Evolutionary conservation across 2,888 invertebrate genomes (phyloP).

Genomic region (Agonopterix arenella): DNA sequence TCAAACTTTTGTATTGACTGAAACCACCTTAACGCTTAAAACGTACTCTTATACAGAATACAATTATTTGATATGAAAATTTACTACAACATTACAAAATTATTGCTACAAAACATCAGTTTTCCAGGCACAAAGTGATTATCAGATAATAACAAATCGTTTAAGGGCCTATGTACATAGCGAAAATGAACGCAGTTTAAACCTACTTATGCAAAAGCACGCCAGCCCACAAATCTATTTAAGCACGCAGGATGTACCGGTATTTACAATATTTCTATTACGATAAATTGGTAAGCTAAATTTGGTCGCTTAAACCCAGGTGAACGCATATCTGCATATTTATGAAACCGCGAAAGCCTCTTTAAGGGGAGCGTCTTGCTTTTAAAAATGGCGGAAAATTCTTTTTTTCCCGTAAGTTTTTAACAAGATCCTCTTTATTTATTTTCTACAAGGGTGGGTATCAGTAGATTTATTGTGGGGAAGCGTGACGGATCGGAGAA

Average conservation of each 20-base stretch:
- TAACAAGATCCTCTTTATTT: slow-evolving; percentile 75
- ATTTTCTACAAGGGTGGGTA: slow-evolving; percentile 57
- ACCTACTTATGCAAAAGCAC: slow-evolving; percentile 67
- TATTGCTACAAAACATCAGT: slow-evolving; percentile 1
- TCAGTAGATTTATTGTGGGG: slow-evolving; percentile 56
- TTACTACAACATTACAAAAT: background rate
- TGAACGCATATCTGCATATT: slow-evolving; percentile 75
- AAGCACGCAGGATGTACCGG: slow-evolving; percentile 54
- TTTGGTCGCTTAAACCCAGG: slow-evolving; percentile 69
- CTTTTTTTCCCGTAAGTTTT: slow-evolving; percentile 63
- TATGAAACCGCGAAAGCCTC: slow-evolving; percentile 65
- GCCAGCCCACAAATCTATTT: slow-evolving; percentile 62
- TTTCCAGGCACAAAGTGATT: slow-evolving; percentile 28
- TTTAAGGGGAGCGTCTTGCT: slow-evolving; percentile 62
- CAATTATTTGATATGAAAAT: background rate
- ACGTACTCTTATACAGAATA: too few species aligned
- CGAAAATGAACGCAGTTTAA: slow-evolving; percentile 37
- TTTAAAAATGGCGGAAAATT: slow-evolving; percentile 68
- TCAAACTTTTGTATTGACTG: too few species aligned
- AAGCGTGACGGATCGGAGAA: slow-evolving; percentile 69
- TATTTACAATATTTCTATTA: slow-evolving; percentile 73
- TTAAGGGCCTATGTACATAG: slow-evolving; percentile 54
- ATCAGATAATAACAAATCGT: slow-evolving; percentile 51
- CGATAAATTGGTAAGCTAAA: slow-evolving; percentile 71
- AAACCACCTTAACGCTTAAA: too few species aligned